Evolutionary conservation across 2,113 vertebrate genomes (phyloP).

Genomic region (Piprites chloris): DNA sequence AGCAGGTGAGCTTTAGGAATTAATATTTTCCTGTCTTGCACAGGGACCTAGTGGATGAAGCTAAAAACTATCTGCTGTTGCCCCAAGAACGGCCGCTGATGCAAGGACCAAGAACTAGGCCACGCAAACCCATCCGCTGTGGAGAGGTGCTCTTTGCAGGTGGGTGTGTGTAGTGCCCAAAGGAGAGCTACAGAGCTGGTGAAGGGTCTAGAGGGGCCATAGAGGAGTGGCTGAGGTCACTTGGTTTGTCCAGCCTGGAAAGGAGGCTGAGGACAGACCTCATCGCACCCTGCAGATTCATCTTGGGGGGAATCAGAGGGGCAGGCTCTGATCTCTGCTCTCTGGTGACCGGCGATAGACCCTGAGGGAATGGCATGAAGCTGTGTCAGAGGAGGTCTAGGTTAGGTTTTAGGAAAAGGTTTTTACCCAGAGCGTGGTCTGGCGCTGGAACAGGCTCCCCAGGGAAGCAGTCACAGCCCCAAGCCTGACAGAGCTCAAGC

Average conservation of each 20-base stretch:
- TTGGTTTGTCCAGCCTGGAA: background rate
- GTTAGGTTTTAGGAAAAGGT: background rate
- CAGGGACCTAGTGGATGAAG: constrained; percentile 97
- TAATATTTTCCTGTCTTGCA: background rate
- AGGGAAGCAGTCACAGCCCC: background rate
- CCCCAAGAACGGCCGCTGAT: constrained; percentile 96
- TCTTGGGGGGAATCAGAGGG: accelerated
- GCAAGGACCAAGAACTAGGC: constrained; percentile 95
- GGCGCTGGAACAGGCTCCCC: background rate
- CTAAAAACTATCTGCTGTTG: constrained; percentile 96
- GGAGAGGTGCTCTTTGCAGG: constrained; percentile 98
- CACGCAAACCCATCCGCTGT: constrained; percentile 95
- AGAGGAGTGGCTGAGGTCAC: background rate
- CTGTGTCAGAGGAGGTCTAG: background rate
- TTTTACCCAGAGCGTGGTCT: background rate
- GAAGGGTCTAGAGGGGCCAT: background rate
- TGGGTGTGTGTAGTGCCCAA: background rate
- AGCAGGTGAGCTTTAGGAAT: background rate
- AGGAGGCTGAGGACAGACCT: background rate
- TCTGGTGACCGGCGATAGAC: background rate
- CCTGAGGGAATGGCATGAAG: background rate
- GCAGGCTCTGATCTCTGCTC: background rate
- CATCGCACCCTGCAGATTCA: accelerated
- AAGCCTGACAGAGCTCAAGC: background rate
- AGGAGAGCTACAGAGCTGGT: background rate